These are phyloP conservation scores for Ginglymostoma cirratum DNA, from an alignment of 2,113 vertebrate genomes.

Conservation along the genomic window DNA sequence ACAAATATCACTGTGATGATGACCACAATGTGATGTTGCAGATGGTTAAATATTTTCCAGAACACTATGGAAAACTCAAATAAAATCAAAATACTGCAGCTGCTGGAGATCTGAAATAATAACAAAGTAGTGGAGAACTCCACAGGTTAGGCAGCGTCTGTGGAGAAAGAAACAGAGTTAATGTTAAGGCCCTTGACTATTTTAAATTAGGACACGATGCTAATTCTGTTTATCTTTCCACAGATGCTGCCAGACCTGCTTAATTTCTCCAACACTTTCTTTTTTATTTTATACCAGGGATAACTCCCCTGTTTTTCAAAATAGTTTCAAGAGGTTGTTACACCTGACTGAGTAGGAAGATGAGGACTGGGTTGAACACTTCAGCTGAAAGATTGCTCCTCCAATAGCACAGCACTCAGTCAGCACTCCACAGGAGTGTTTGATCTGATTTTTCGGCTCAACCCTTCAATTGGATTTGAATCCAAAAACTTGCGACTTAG, in stretches of 20 bases:
- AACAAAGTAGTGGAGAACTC: too few species aligned
- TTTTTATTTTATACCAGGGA: background rate
- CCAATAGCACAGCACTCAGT: background rate
- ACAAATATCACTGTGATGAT: background rate
- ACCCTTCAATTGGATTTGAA: background rate
- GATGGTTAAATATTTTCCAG: background rate
- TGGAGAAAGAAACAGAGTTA: too few species aligned
- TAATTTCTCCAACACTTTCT: too few species aligned
- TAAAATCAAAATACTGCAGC: too few species aligned
- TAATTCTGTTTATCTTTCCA: too few species aligned
- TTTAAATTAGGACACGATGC: too few species aligned
- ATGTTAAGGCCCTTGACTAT: too few species aligned
- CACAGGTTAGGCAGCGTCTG: too few species aligned
- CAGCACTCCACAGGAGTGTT: background rate
- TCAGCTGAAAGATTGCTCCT: too few species aligned
- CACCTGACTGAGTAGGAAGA: background rate
- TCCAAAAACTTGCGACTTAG: background rate
- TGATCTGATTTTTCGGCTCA: background rate
- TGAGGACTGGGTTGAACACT: background rate
- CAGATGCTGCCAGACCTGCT: too few species aligned
- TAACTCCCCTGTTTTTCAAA: background rate
- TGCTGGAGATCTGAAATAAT: too few species aligned
- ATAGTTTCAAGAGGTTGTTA: background rate
- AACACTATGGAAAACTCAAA: background rate
- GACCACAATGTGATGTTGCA: background rate